A percentile compares a stretch with the other conserved stretches of the same genome.
Conservation (phyloP, 2,113 vertebrate genomes). For the Forbesichthys papilliferus region DNA sequence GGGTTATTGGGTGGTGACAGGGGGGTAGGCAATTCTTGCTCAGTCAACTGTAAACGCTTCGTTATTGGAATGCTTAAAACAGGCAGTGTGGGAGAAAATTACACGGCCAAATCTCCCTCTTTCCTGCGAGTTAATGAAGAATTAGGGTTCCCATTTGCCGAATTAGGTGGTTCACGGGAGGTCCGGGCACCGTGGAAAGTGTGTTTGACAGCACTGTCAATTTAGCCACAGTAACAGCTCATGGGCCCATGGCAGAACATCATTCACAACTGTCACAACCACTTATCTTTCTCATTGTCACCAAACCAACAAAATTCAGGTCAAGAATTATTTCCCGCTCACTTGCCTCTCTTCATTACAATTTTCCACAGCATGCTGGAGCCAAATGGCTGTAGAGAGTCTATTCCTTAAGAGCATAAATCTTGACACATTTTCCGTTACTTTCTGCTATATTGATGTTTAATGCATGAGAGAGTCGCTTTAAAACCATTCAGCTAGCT, state of each 20-base stretch:
- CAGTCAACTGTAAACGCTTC: conserved; percentile 92
- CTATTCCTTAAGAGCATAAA: conserved; percentile 38
- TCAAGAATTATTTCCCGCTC: conserved; percentile 58
- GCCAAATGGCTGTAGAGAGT: conserved; percentile 64
- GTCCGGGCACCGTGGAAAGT: conserved; percentile 79
- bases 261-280: conserved; percentile 93
- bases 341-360: conserved; percentile 60
- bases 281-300: conserved; percentile 91
- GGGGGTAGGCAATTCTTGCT: conserved; percentile 84
- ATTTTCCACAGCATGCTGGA: conserved; percentile 65
- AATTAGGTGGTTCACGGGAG: conserved; percentile 92
- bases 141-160: conserved; percentile 94
- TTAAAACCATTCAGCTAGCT: conserved; percentile 12
- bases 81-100: conserved; percentile 92
- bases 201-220: conserved; percentile 88
- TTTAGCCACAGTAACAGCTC: conserved; percentile 81
- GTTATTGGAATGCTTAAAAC: conserved; percentile 96
- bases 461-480: conserved; percentile 38
- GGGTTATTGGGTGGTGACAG: background rate
- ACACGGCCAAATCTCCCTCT: conserved; percentile 90
- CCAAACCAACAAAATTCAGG: conserved; percentile 82
- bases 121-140: conserved; percentile 90
- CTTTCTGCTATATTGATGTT: conserved; percentile 31
- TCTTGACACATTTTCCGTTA: conserved; percentile 44
- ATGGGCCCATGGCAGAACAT: conserved; percentile 83